These are phyloP conservation scores for Ceyx cyanopectus DNA, from an alignment of 2,113 vertebrate species.

Conservation along the genomic window DNA sequence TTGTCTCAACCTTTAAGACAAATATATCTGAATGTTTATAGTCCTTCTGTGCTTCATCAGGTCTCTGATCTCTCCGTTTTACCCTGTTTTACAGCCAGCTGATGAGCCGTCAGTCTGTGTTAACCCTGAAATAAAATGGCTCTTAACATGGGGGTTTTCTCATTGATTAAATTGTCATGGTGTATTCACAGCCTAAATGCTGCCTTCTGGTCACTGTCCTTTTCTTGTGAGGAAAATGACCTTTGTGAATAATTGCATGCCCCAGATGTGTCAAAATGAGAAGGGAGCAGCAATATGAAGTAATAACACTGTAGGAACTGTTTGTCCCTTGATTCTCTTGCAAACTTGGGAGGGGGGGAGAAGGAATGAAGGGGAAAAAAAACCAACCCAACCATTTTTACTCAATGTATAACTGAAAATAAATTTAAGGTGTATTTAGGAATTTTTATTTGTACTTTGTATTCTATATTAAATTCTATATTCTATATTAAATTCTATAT, in stretches of 20 bases:
- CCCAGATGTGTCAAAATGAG: conserved; percentile 80
- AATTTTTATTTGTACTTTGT: neutral
- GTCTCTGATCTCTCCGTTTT: neutral
- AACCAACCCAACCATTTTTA: neutral
- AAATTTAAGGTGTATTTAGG: neutral
- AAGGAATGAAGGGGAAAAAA: neutral
- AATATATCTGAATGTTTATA: neutral
- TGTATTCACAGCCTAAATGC: conserved; percentile 74
- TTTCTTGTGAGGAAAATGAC: conserved; percentile 75
- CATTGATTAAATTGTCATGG: conserved; percentile 81
- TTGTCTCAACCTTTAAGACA: neutral
- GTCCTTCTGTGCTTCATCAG: neutral
- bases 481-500: too few relatives aligned
- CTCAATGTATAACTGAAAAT: neutral
- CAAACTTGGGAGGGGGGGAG: neutral
- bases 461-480: too few relatives aligned
- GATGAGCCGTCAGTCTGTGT: conserved; percentile 63
- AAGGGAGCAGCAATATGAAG: conserved; percentile 52
- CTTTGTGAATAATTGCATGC: conserved; percentile 80
- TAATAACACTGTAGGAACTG: conserved; percentile 49
- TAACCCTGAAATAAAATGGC: conserved; percentile 51
- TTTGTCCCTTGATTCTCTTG: conserved; percentile 28
- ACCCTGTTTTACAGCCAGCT: conserved; percentile 44
- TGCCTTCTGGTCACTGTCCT: conserved; percentile 78
- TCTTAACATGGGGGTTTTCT: conserved; percentile 72